Conservation (phyloP, 2,797 vertebrate species). For the Antrozous pallidus region DNA sequence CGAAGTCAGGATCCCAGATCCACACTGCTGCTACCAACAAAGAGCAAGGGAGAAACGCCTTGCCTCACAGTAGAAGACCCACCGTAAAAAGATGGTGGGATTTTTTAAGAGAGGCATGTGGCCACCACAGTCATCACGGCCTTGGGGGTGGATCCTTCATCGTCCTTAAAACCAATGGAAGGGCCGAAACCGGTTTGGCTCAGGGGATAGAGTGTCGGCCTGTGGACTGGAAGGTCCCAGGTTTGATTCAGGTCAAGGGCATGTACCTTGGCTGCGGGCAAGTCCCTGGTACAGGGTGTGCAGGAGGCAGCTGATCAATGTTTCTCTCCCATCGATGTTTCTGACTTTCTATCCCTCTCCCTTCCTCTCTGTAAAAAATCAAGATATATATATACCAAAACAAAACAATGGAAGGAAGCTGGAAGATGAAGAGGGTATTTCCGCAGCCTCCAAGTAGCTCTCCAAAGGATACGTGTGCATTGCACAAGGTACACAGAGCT, state of each 20-base stretch:
- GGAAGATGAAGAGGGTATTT: not conserved
- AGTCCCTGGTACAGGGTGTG: no score
- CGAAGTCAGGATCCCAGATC: not conserved
- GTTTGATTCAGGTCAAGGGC: no score
- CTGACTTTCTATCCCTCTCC: no score
- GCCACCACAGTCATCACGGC: not conserved
- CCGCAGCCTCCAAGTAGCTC: not conserved
- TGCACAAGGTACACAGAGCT: not conserved
- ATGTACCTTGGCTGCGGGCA: no score
- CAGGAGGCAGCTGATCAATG: no score
- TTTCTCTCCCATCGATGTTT: no score
- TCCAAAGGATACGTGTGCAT: not conserved
- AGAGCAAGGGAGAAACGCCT: not conserved
- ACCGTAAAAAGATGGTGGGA: not conserved
- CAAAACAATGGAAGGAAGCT: not conserved
- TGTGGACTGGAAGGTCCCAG: no score
- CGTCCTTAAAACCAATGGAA: no score
- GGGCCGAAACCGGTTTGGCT: no score
- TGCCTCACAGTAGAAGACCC: not conserved
- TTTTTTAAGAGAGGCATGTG: not conserved
- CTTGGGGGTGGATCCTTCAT: not conserved
- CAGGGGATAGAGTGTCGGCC: no score
- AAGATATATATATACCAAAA: not conserved
- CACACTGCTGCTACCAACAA: not conserved
- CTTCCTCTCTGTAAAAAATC: no score